Conservation (phyloP, 2,888 invertebrate species). For the Chrysina gloriosa region DNA sequence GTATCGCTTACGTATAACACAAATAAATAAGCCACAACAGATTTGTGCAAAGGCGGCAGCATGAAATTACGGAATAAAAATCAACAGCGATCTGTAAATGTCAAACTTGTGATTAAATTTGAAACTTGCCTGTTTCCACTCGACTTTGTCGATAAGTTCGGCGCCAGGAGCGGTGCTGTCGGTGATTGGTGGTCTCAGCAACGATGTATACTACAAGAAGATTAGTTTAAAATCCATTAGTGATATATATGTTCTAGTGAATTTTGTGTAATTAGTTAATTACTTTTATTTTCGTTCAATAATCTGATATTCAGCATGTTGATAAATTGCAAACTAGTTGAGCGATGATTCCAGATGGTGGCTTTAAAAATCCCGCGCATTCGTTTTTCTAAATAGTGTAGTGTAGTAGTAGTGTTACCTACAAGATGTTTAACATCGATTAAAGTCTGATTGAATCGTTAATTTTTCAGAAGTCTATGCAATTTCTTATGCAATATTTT, state of each 20-base stretch:
- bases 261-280: slow-evolving; percentile 22
- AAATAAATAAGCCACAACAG: background rate
- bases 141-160: slow-evolving; percentile 82
- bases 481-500: too few relatives aligned
- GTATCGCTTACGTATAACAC: background rate
- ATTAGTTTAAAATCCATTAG: slow-evolving; percentile 23
- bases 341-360: too few relatives aligned
- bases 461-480: too few relatives aligned
- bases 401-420: too few relatives aligned
- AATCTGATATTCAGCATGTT: background rate
- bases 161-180: slow-evolving; percentile 73
- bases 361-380: too few relatives aligned
- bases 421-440: too few relatives aligned
- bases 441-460: too few relatives aligned
- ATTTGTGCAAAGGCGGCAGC: background rate
- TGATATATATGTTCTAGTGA: slow-evolving; percentile 1
- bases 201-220: slow-evolving; percentile 82
- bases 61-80: slow-evolving; percentile 27
- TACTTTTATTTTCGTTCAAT: background rate
- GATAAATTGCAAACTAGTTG: too few relatives aligned
- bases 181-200: slow-evolving; percentile 82
- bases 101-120: slow-evolving; percentile 58
- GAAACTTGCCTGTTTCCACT: slow-evolving; percentile 87
- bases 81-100: slow-evolving; percentile 32
- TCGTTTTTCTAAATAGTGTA: too few relatives aligned